These are phyloP conservation scores for Perodicticus potto DNA, from an alignment of 2,797 vertebrate genomes.

Conservation along the genomic window DNA sequence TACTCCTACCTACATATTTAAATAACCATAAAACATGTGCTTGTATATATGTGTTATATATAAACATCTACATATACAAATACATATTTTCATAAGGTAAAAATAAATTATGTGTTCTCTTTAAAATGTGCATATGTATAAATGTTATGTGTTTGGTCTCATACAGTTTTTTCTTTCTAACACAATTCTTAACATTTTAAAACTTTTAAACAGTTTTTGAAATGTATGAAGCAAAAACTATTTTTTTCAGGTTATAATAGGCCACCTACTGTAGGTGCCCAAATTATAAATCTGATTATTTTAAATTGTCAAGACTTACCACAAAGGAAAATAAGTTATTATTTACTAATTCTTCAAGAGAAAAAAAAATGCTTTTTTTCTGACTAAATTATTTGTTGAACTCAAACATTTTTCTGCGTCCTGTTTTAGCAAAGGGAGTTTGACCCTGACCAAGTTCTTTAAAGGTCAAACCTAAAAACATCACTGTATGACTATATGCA, in stretches of 20 bases:
- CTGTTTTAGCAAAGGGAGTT: not conserved
- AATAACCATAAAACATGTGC: not conserved
- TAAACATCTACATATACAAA: not conserved
- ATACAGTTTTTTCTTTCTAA: no score
- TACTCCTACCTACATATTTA: not conserved
- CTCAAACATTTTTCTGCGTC: not conserved
- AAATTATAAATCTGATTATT: not conserved
- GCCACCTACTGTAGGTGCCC: not conserved
- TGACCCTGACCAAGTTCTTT: not conserved
- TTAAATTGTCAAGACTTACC: not conserved
- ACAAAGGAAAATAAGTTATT: conserved; percentile 14
- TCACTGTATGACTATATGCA: not conserved
- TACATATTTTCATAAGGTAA: not conserved
- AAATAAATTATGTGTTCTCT: not conserved
- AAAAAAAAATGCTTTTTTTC: not conserved
- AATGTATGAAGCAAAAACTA: not conserved
- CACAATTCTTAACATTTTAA: conserved; percentile 35
- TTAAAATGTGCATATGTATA: not conserved
- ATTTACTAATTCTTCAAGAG: not conserved
- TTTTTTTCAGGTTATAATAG: not conserved
- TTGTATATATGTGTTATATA: not conserved
- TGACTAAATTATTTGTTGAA: not conserved
- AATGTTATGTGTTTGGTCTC: not conserved
- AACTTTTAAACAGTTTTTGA: not conserved
- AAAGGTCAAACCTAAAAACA: not conserved